Conservation (phyloP, 1,140 invertebrate genomes). For the Sycophaga agraensis region DNA sequence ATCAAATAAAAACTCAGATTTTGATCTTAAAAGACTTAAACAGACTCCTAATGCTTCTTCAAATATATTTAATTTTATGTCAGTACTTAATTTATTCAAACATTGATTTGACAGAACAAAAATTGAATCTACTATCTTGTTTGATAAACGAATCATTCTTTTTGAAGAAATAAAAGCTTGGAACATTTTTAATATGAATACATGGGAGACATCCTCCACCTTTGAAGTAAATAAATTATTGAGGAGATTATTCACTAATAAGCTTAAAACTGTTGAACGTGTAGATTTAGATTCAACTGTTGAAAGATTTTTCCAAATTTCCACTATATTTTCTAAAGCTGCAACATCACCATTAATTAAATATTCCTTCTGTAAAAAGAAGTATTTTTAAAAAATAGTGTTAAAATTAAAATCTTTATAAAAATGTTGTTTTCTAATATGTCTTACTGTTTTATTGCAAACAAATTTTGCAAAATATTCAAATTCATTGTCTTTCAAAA, state of each 20-base stretch:
- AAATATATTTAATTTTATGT: constrained; percentile 1
- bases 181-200: constrained; percentile 20
- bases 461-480: constrained; percentile 12
- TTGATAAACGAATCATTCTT: constrained; percentile 18
- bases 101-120: constrained; percentile 13
- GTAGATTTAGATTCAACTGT: constrained; percentile 10
- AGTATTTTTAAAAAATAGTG: not conserved
- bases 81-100: constrained; percentile 8
- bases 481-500: constrained; percentile 21
- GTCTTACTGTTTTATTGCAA: constrained; percentile 14
- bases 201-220: not conserved
- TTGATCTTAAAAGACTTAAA: constrained; percentile 23
- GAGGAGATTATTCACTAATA: constrained; percentile 4
- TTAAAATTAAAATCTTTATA: not conserved
- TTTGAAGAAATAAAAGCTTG: constrained; percentile 15
- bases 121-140: constrained; percentile 19
- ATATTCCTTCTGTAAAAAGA: constrained; percentile 16
- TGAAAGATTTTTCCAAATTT: constrained; percentile 20
- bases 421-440: not conserved
- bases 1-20: constrained; percentile 17
- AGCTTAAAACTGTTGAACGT: not conserved
- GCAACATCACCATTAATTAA: not conserved
- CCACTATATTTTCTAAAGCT: not conserved
- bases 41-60: constrained; percentile 21
- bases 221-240: constrained; percentile 14